Percentiles rank a stretch among this genome's conserved stretches.
These are phyloP conservation scores for Lagorchestes hirsutus DNA, from an alignment of 2,797 vertebrate species.

Conservation along the genomic window DNA sequence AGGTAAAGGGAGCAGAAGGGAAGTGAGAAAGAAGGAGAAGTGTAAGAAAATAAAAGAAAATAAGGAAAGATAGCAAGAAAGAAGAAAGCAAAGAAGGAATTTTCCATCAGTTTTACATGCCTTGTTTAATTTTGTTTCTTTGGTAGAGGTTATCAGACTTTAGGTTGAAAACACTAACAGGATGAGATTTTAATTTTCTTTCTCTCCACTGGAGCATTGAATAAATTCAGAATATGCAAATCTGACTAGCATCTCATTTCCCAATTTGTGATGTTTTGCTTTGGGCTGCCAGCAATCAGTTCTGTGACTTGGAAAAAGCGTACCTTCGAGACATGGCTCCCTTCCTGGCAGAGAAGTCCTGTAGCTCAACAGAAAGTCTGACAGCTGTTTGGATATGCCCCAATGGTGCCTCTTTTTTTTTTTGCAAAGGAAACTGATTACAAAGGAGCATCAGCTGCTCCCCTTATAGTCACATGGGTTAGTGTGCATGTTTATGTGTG, in stretches of 20 bases:
- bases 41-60: background rate
- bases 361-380: background rate
- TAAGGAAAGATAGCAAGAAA: background rate
- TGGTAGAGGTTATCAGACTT: constrained; percentile 1
- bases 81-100: background rate
- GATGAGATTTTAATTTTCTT: constrained; percentile 3
- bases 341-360: background rate
- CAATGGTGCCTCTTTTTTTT: background rate
- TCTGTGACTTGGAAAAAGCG: background rate
- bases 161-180: background rate
- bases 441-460: background rate
- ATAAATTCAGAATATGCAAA: constrained; percentile 10
- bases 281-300: background rate
- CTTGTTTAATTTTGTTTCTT: background rate
- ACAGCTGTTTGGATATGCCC: background rate
- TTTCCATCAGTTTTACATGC: background rate
- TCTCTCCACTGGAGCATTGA: background rate
- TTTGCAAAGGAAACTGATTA: background rate
- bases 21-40: background rate
- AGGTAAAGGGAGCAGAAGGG: background rate
- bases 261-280: background rate
- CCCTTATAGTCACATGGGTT: background rate
- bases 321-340: background rate
- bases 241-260: background rate
- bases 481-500: background rate